These are phyloP conservation scores for Alectoris magna DNA, from an alignment of 2,797 vertebrate species.

Conservation along the genomic window DNA sequence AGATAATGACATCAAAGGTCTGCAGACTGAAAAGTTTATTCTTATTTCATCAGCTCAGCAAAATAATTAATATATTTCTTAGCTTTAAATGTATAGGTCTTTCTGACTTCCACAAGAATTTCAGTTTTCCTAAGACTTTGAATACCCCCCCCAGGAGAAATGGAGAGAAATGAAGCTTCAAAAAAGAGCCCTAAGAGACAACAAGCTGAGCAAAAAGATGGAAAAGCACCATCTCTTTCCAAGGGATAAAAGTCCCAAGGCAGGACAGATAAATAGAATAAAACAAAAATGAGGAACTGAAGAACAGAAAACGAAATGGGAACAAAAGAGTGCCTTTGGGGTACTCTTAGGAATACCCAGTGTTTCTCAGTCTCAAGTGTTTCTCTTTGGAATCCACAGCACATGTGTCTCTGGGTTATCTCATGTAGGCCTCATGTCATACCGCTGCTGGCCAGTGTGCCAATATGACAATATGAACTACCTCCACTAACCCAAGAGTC, in stretches of 20 bases:
- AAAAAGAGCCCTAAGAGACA: not conserved
- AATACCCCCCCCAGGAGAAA: not conserved
- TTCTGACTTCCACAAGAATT: not conserved
- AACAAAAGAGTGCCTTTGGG: not conserved
- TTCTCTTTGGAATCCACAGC: not conserved
- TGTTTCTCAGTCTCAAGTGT: not conserved
- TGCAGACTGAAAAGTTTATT: not conserved
- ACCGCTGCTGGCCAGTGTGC: not conserved
- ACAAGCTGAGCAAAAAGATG: not conserved
- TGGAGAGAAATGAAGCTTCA: not conserved
- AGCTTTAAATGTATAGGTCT: not conserved
- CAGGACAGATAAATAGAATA: not conserved
- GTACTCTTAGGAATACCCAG: not conserved
- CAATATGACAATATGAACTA: not conserved
- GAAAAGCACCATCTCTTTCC: not conserved
- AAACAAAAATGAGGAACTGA: not conserved
- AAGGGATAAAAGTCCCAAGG: not conserved
- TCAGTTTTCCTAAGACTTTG: not conserved
- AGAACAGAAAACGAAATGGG: not conserved
- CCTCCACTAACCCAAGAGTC: not conserved
- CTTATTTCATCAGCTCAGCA: not conserved
- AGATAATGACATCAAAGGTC: not conserved
- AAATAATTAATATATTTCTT: not conserved
- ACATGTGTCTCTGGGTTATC: not conserved
- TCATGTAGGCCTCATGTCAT: not conserved